Evolutionary conservation across 2,888 invertebrate species (phyloP).

Genomic region (Villa cingulata): DNA sequence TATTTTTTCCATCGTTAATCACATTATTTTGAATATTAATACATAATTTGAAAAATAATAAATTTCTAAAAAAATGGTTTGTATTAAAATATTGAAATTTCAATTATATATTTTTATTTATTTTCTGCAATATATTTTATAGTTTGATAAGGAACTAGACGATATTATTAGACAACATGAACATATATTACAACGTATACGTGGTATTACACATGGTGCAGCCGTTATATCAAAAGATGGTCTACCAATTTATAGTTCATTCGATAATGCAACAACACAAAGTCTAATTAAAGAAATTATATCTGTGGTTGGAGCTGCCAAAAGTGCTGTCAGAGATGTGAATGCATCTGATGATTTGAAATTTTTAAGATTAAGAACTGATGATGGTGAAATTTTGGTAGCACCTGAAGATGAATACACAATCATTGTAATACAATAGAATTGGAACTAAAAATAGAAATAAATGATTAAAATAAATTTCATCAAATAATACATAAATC

Average conservation of each 20-base stretch:
- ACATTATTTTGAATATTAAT: too few relatives aligned
- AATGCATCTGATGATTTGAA: conserved; percentile 27
- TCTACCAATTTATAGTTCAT: conserved; percentile 23
- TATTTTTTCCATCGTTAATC: too few relatives aligned
- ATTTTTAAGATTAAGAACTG: conserved; percentile 28
- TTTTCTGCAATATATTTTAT: too few relatives aligned
- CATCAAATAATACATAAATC: too few relatives aligned
- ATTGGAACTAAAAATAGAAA: too few relatives aligned
- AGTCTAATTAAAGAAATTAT: conserved; percentile 19
- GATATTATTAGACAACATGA: conserved; percentile 21
- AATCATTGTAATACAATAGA: conserved; percentile 15
- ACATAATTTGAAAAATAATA: too few relatives aligned
- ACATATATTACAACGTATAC: conserved; percentile 24
- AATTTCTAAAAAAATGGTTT: too few relatives aligned
- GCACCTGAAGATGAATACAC: conserved; percentile 29
- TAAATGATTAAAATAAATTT: too few relatives aligned
- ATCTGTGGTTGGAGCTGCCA: not conserved
- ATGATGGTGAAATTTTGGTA: conserved; percentile 28
- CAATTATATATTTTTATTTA: too few relatives aligned
- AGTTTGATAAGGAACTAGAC: conserved; percentile 18
- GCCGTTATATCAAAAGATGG: conserved; percentile 25
- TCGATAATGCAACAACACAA: conserved; percentile 28
- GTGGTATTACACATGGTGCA: conserved; percentile 19
- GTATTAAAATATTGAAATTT: too few relatives aligned
- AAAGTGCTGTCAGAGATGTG: conserved; percentile 27